Evolutionary conservation across 2,797 vertebrate species (phyloP).

Genomic region (Jordanella pulchra): DNA sequence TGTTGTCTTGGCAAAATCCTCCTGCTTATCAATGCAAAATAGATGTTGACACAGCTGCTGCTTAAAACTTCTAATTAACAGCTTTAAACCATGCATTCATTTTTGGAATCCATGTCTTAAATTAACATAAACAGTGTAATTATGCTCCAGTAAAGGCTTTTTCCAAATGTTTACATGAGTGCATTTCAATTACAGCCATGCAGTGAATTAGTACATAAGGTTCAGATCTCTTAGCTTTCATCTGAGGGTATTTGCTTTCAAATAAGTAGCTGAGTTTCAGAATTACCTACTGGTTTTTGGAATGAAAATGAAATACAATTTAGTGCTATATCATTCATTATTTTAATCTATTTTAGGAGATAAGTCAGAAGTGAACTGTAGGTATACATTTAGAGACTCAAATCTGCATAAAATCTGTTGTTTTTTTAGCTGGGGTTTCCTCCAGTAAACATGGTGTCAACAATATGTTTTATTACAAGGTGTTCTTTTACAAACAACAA

Average conservation of each 20-base stretch:
- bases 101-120: background rate
- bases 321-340: background rate
- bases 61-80: background rate
- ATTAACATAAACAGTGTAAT: background rate
- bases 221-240: background rate
- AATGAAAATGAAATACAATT: background rate
- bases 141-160: background rate
- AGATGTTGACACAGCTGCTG: background rate
- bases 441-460: background rate
- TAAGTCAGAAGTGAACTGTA: background rate
- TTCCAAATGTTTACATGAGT: background rate
- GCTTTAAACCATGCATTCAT: background rate
- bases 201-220: background rate
- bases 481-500: background rate
- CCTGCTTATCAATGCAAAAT: background rate
- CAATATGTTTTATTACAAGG: background rate
- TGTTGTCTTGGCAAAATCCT: background rate
- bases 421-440: background rate
- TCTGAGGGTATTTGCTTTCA: background rate
- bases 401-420: background rate
- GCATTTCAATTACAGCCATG: background rate
- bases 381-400: background rate
- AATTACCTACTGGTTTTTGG: background rate
- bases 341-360: background rate
- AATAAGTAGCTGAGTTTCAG: background rate